Base-by-base conservation (phyloP, 2,113 vertebrate species). In the Hyla sarda region DNA sequence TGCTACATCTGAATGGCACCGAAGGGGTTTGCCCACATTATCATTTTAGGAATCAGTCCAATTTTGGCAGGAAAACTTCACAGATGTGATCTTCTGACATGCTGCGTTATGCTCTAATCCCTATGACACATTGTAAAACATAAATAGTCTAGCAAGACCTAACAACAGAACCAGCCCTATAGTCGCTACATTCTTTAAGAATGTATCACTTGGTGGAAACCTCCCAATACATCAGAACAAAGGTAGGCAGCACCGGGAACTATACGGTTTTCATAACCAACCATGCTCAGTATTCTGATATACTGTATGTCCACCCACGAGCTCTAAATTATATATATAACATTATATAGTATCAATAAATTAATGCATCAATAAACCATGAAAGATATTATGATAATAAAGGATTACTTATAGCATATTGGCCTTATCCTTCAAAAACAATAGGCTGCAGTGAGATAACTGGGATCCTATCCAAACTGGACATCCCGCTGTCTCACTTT, bases 381-480 rank as follows among this genome's bases (percentile, higher is more conserved):
- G 62, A 60, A 73, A 56, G 10, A n/a, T 19, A 54, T 74, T 83
- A 45, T 9, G 50, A 54, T 28, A 52, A 73, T 83, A 75, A 60
- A 56, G 82, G 23, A 72, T 54, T 60, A 47, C 58, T 45, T 56
- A 58, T 74, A 30, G 34, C 12, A 83, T n/a, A 25, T 47, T 83
- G 82, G 82, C 65, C 8, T 25, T 50, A 54, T 56, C 67, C 41
- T 50, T 52, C 48, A 69, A 82, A 67, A n/a, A 45, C 79, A 69
- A 19, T 37, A 65, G 54, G 13, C 67, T 72, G 50, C 13, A 45
- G 67, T 72, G 62, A 83, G 82, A 83, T 83, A 72, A 73, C 67
- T 83, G 82, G 82, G 82, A 73, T 72, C 34, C 47, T 19, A 23
- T 72, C 82, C 82, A 83, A 75, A 83, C n/a, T 83, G 69, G 69